phyloP scores from a whole-genome alignment of 2,797 vertebrate genomes.

The Rhodeus uyekii region DNA sequence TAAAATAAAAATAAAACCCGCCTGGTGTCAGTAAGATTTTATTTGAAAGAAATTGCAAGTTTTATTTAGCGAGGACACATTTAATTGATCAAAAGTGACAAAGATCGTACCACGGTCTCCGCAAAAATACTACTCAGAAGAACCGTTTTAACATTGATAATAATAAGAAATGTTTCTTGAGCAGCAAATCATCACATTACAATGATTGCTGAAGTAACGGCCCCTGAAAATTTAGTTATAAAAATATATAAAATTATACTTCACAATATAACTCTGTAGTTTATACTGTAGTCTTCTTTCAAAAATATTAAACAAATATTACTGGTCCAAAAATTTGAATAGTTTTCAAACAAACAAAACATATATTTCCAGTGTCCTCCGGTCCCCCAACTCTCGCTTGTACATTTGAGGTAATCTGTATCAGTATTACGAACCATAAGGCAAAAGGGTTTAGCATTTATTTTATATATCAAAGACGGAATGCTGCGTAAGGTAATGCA shows the following conservation, averaged over 20 bases:
- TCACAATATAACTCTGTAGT: too few species aligned
- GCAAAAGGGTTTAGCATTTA: constrained; percentile 50
- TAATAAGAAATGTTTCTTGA: neutral
- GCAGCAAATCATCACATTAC: neutral
- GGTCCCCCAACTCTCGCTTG: constrained; percentile 15
- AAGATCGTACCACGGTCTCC: neutral
- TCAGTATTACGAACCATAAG: constrained; percentile 59
- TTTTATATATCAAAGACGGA: constrained; percentile 63
- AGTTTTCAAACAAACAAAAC: neutral
- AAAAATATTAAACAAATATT: neutral
- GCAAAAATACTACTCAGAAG: neutral
- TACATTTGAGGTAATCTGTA: constrained; percentile 17
- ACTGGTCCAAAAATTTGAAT: neutral
- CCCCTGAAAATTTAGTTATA: too few species aligned
- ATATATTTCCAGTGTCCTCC: neutral
- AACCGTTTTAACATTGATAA: neutral
- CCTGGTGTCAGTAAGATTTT: neutral
- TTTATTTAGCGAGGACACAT: neutral
- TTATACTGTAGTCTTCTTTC: too few species aligned
- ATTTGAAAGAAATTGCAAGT: neutral
- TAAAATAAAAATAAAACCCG: too few species aligned
- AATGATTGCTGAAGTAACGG: neutral
- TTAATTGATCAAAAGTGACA: neutral
- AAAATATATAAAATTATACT: too few species aligned
- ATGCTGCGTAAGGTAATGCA: constrained; percentile 74